These are phyloP conservation scores for Selenia dentaria DNA, from an alignment of 2,888 invertebrate species.

Conservation along the genomic window DNA sequence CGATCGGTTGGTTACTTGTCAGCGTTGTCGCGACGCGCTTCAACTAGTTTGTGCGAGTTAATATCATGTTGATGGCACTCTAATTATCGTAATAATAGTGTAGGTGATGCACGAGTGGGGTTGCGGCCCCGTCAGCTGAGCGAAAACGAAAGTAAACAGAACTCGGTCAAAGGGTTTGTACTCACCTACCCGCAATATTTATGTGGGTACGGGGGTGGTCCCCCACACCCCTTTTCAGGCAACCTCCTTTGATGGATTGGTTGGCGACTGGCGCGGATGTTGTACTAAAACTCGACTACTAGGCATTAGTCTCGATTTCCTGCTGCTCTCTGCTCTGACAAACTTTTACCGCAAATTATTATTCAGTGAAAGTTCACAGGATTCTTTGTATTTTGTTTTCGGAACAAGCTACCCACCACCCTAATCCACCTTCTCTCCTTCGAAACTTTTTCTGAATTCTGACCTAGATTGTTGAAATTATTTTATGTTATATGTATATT, in stretches of 20 bases:
- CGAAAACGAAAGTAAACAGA: conserved; percentile 86
- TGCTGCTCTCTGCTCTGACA: conserved; percentile 57
- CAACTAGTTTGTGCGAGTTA: conserved; percentile 53
- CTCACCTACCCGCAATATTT: conserved; percentile 85
- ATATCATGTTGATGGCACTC: conserved; percentile 69
- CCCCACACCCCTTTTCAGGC: conserved; percentile 74
- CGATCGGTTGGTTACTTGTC: conserved; percentile 23
- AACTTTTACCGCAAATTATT: conserved; percentile 77
- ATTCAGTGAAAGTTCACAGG: conserved; percentile 76
- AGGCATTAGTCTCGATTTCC: conserved; percentile 76
- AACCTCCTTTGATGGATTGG: conserved; percentile 84
- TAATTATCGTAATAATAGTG: conserved; percentile 83
- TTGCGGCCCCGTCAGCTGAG: conserved; percentile 82
- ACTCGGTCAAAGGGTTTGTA: conserved; percentile 86
- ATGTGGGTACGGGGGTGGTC: conserved; percentile 76
- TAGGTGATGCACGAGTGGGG: conserved; percentile 66
- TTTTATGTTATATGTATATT: conserved; percentile 10
- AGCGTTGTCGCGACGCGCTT: conserved; percentile 27
- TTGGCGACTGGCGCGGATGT: conserved; percentile 80
- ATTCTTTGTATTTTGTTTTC: conserved; percentile 72
- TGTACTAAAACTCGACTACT: conserved; percentile 72
- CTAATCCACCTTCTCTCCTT: conserved; percentile 41
- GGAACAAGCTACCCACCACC: conserved; percentile 25
- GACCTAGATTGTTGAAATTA: conserved; percentile 53
- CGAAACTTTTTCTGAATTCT: conserved; percentile 50